phyloP scores from a whole-genome alignment of 2,113 vertebrate species.

The Eurystomus gularis region DNA sequence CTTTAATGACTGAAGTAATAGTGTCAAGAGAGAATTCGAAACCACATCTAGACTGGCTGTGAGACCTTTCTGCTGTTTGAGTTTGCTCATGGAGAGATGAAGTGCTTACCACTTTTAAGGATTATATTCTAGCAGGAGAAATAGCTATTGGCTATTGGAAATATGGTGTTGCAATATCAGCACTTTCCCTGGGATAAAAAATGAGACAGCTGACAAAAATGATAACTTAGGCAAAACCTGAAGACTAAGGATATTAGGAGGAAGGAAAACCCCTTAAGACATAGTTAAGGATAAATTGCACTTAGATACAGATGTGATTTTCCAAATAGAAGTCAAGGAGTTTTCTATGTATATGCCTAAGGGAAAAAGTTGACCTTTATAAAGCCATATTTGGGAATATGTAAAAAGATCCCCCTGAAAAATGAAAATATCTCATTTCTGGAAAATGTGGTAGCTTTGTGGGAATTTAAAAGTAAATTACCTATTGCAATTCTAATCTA shows the following conservation, averaged over 20 bases:
- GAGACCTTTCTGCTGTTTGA: not conserved
- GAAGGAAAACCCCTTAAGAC: not conserved
- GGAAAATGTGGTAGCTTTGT: not conserved
- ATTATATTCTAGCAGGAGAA: not conserved
- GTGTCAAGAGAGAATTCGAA: not conserved
- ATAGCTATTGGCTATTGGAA: not conserved
- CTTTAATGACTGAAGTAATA: not conserved
- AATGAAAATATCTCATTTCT: not conserved
- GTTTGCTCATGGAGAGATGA: not conserved
- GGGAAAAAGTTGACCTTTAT: not conserved
- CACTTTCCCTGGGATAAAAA: not conserved
- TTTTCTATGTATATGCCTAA: not conserved
- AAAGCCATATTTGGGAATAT: not conserved
- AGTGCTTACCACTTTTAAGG: not conserved
- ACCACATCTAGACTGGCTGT: not conserved
- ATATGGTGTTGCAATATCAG: not conserved
- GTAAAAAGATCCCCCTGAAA: not conserved
- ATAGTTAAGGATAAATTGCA: not conserved
- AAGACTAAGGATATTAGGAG: not conserved
- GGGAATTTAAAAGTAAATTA: slow-evolving; percentile 18
- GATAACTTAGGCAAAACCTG: not conserved
- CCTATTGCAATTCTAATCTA: not conserved
- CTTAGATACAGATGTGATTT: not conserved
- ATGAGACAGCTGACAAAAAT: not conserved
- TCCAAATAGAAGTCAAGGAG: not conserved